Base-by-base conservation (phyloP, 1,140 invertebrate genomes). In the Dendroctonus valens region DNA sequence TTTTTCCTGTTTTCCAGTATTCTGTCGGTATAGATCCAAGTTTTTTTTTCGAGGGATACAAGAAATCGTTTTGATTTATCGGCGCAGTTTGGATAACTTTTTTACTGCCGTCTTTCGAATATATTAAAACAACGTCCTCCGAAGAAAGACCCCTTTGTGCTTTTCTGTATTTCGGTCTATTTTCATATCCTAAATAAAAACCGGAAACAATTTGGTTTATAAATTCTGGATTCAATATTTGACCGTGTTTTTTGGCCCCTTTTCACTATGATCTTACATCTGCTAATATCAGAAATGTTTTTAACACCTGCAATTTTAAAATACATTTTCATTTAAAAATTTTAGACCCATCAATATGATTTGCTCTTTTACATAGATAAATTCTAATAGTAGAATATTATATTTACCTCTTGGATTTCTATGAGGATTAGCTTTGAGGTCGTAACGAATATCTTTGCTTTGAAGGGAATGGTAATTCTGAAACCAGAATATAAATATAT, bases 31-130 rank as follows among this genome's bases (percentile, higher is more conserved):
- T 42, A 9, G 60, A 42, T 12, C 37, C 49, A 8, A 46, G 37
- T 61, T 71, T 71, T 59, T 71, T 71, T 51, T 68, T 71, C 5
- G 61, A 51, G 5, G 69, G 69, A 59, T 66, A 71, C 48, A 71
- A 53, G 54, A 71, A 71, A 61, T 68, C 62, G 54, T 65, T 46
- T 37, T 51, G 7, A 7, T 55, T 66, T 49, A 71, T 65, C 11
- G 61, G 60, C 37, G 65, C 62, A 6, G 51, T 42, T 12, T 41
- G 49, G 8, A 66, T 40, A 46, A 68, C 15, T 46, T 61, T 68
- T 50, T 58, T 62, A 12, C 26, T 50, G 26, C 50, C 49, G 46
- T 66, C 59, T 54, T 68, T 71, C 8, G 69, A 59, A 59, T 68
- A 68, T 12, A 71, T 41, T 11, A 68, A 12, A 5, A 68, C 53